Percentiles rank a stretch among this genome's conserved stretches.
phyloP scores from a whole-genome alignment of 1,140 invertebrate species.

The Yoshiicerus persimilis region DNA sequence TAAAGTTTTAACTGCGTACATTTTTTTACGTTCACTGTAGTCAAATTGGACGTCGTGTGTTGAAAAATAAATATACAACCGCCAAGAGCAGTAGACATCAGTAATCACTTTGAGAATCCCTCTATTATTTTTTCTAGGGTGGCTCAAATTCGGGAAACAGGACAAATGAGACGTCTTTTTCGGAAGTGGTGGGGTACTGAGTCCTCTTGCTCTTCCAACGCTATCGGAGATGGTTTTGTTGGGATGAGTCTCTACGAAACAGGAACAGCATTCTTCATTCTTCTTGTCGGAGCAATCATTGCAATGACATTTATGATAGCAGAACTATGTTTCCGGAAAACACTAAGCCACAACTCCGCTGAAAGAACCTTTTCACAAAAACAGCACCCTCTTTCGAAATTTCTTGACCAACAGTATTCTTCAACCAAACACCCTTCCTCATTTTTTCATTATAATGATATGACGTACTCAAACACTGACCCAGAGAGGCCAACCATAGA shows the following conservation, averaged over 20 bases:
- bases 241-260: constrained; percentile 43
- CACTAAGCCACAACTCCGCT: not conserved
- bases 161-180: constrained; percentile 37
- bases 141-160: constrained; percentile 33
- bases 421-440: not conserved
- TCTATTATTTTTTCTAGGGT: constrained; percentile 25
- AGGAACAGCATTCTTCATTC: constrained; percentile 38
- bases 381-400: not conserved
- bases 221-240: not conserved
- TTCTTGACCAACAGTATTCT: not conserved
- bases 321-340: constrained; percentile 19
- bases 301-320: constrained; percentile 6
- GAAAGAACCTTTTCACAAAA: not conserved
- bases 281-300: not conserved
- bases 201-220: not conserved
- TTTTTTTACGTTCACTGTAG: too few species aligned
- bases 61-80: not conserved
- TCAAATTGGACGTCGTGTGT: not conserved
- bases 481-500: not conserved
- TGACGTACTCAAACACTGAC: not conserved
- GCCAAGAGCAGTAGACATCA: not conserved
- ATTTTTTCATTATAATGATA: not conserved
- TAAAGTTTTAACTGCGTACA: too few species aligned
- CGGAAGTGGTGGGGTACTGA: constrained; percentile 44
- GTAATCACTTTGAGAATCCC: too few species aligned